Conservation (phyloP, 2,113 vertebrate genomes). For the Gasterosteus aculeatus region DNA sequence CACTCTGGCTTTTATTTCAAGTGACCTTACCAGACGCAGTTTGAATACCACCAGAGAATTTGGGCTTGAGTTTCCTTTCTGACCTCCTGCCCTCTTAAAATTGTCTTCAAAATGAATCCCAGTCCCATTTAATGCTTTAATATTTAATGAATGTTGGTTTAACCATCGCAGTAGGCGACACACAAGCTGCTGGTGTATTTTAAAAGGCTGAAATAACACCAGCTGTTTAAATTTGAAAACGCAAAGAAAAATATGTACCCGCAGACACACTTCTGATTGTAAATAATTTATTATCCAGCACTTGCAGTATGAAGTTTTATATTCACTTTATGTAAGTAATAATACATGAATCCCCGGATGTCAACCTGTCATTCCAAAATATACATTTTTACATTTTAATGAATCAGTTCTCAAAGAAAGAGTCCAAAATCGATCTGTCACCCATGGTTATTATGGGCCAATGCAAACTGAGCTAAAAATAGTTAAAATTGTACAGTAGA, state of each 20-base stretch:
- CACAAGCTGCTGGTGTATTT: constrained; percentile 13
- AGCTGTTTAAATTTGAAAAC: background rate
- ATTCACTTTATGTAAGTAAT: constrained; percentile 39
- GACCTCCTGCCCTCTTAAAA: background rate
- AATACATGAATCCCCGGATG: constrained; percentile 55
- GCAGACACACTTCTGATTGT: constrained; percentile 35
- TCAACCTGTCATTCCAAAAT: constrained; percentile 48
- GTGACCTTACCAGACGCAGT: background rate
- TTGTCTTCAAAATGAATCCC: background rate
- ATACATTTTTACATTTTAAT: constrained; percentile 22
- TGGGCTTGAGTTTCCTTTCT: constrained; percentile 6
- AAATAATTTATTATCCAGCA: constrained; percentile 64
- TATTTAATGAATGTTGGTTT: constrained; percentile 44
- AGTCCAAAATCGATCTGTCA: constrained; percentile 35
- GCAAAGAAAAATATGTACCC: background rate
- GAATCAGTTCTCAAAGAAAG: constrained; percentile 30
- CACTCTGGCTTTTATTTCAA: constrained; percentile 37
- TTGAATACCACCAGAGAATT: constrained; percentile 1
- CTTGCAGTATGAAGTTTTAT: constrained; percentile 50
- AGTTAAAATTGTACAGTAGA: constrained; percentile 39
- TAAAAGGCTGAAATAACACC: constrained; percentile 16
- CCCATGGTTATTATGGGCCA: constrained; percentile 17
- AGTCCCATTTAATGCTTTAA: constrained; percentile 16
- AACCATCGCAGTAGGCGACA: constrained; percentile 14
- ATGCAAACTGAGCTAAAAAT: constrained; percentile 50